Percentiles rank a stretch among this genome's conserved stretches.
These are phyloP conservation scores for Hippocampus mohnikei DNA, from an alignment of 2,113 vertebrate species.

Conservation along the genomic window DNA sequence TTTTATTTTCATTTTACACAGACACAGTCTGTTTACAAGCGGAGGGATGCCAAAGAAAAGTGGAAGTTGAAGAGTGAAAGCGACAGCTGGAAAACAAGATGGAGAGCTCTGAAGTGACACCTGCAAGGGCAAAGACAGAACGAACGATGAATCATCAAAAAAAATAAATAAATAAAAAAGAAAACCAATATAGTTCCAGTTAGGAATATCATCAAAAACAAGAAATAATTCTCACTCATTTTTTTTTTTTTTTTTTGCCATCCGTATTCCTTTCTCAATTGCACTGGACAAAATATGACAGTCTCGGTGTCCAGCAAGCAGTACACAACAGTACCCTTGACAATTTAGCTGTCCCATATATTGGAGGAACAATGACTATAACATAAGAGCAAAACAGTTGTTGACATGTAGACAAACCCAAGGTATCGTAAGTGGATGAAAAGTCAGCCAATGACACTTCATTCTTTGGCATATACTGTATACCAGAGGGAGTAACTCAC, in stretches of 20 bases:
- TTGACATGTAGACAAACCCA: too few relatives aligned
- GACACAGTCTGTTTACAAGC: conserved; percentile 61
- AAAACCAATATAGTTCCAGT: neutral
- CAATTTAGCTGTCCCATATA: too few relatives aligned
- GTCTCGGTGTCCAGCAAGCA: neutral
- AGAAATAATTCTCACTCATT: neutral
- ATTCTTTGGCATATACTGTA: neutral
- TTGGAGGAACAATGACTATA: too few relatives aligned
- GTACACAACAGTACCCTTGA: neutral
- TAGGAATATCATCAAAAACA: neutral
- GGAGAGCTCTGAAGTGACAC: conserved; percentile 23
- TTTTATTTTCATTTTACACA: conserved; percentile 67
- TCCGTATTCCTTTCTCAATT: neutral
- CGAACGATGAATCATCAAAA: neutral
- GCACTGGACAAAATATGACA: neutral
- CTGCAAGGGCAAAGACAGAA: conserved; percentile 11
- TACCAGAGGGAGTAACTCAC: too few relatives aligned
- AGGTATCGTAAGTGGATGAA: too few relatives aligned
- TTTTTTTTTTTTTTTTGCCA: neutral
- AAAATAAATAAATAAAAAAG: neutral
- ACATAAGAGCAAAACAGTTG: too few relatives aligned
- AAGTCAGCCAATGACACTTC: too few relatives aligned
- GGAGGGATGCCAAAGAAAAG: conserved; percentile 37
- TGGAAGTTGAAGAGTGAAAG: conserved; percentile 33
- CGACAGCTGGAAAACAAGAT: conserved; percentile 24